A percentile compares a stretch with the other conserved stretches of the same genome.
These are phyloP conservation scores for Aleadryas rufinucha DNA, from an alignment of 2,113 vertebrate species.

Conservation along the genomic window DNA sequence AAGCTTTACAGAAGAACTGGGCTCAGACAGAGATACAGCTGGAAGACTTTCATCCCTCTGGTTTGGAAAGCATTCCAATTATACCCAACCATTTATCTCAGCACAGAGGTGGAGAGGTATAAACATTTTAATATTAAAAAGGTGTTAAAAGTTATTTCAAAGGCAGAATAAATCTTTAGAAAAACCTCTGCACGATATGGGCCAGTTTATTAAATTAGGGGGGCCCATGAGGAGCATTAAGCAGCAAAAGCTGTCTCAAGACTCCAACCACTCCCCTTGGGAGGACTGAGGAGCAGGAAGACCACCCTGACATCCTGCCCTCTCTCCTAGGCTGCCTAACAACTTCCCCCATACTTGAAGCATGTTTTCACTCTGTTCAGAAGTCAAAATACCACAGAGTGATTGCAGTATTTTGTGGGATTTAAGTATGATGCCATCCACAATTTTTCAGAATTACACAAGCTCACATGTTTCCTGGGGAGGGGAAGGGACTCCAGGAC, in stretches of 20 bases:
- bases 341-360: background rate
- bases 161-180: background rate
- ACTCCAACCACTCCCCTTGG: background rate
- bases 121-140: background rate
- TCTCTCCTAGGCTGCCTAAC: background rate
- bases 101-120: background rate
- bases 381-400: slow-evolving; percentile 42
- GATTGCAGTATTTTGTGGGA: slow-evolving; percentile 52
- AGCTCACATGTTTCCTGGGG: slow-evolving; percentile 40
- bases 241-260: background rate
- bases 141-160: background rate
- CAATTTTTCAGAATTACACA: slow-evolving; percentile 52
- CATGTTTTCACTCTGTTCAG: background rate
- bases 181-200: background rate
- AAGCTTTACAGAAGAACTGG: background rate
- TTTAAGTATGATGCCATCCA: slow-evolving; percentile 40
- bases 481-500: background rate
- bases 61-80: background rate
- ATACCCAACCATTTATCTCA: background rate
- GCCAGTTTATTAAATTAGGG: background rate
- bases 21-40: background rate
- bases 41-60: background rate
- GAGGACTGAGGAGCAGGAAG: background rate
- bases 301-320: background rate
- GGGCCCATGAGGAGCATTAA: background rate